Evolutionary conservation across 1,140 invertebrate species (phyloP).

Genomic region (Drosophila tsacasi): DNA sequence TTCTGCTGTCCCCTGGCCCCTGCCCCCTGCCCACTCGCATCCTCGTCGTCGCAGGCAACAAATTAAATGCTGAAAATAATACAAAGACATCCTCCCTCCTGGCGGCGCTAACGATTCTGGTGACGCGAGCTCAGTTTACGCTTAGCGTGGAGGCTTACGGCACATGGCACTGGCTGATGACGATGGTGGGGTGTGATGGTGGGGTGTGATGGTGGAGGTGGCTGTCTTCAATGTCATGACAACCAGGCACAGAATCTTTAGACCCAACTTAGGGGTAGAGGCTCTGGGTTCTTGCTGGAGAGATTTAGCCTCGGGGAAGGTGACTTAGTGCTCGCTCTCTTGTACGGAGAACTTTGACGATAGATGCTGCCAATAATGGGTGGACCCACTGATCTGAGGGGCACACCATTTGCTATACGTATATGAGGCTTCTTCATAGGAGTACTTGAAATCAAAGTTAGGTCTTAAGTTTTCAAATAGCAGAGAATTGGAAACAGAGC

Average conservation of each 20-base stretch:
- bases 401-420: no score
- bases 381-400: conserved; percentile 16
- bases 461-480: neutral
- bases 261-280: conserved; percentile 36
- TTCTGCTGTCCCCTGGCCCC: neutral
- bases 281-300: conserved; percentile 5
- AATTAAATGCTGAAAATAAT: conserved; percentile 84
- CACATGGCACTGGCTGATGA: conserved; percentile 47
- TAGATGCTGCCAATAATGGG: conserved; percentile 41
- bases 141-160: conserved; percentile 64
- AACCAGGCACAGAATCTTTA: conserved; percentile 65
- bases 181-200: conserved; percentile 7
- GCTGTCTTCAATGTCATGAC: conserved; percentile 57
- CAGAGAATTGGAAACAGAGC: neutral
- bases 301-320: neutral
- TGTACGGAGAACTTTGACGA: conserved; percentile 52
- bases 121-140: conserved; percentile 75
- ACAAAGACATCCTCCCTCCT: conserved; percentile 78
- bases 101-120: conserved; percentile 66
- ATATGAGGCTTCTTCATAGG: neutral
- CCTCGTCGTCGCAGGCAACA: conserved; percentile 75
- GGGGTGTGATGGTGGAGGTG: neutral
- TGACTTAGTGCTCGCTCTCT: conserved; percentile 19
- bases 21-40: conserved; percentile 17
- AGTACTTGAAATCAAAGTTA: conserved; percentile 58